Evolutionary conservation across 30 jellyfish, hydroid and myxozoan species (phyloP).

Genomic region (Aurelia aurita complex sp. Pacific): DNA sequence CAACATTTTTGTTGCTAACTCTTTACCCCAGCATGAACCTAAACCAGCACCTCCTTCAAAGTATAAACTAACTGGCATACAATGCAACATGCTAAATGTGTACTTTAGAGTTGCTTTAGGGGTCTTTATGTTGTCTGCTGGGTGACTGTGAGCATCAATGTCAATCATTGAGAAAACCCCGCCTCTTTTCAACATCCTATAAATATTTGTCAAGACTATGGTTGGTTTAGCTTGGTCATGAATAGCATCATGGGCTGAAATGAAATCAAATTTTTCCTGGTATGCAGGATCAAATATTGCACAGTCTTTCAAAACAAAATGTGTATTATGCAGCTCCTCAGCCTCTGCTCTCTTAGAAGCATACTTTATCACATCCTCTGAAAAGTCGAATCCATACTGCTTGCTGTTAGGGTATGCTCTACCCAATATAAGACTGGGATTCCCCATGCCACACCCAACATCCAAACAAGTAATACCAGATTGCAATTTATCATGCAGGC

Average conservation of each 20-base stretch:
- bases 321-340: slow-evolving; percentile 24
- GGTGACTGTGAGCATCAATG: slow-evolving; percentile 41
- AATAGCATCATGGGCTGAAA: slow-evolving; percentile 44
- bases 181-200: slow-evolving; percentile 30
- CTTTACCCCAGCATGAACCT: slow-evolving; percentile 62
- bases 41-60: slow-evolving; percentile 65
- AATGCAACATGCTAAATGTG: slow-evolving; percentile 40
- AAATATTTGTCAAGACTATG: slow-evolving; percentile 5
- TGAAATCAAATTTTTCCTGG: slow-evolving; percentile 23
- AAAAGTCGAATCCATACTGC: slow-evolving; percentile 33
- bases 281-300: not conserved
- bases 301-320: slow-evolving; percentile 21
- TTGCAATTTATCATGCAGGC: slow-evolving; percentile 38
- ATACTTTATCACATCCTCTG: slow-evolving; percentile 19
- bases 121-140: slow-evolving; percentile 45
- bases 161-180: slow-evolving; percentile 53
- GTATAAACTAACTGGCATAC: slow-evolving; percentile 62
- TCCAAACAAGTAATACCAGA: slow-evolving; percentile 23
- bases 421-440: slow-evolving; percentile 33
- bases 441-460: slow-evolving; percentile 60
- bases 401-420: slow-evolving; percentile 42
- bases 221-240: slow-evolving; percentile 58
- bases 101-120: slow-evolving; percentile 42
- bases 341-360: slow-evolving; percentile 29
- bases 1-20: slow-evolving; percentile 44